Evolutionary conservation across 2,888 invertebrate genomes (phyloP).

Genomic region (Petrolisthes cinctipes): DNA sequence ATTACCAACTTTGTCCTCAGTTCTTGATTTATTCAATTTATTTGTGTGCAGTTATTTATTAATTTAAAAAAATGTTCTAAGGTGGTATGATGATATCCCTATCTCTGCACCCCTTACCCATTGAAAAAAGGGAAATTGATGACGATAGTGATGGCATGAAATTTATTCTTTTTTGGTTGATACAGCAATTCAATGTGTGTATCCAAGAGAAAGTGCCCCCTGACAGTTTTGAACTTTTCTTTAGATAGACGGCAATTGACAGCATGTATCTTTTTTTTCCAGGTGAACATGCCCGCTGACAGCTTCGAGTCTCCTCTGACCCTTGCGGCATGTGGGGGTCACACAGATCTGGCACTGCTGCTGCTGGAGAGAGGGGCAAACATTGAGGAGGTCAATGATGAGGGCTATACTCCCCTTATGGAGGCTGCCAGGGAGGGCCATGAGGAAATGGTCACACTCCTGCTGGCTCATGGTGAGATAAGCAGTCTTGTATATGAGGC

Average conservation of each 20-base stretch:
- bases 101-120: no score
- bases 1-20: no score
- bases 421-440: slow-evolving; percentile 99
- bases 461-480: slow-evolving; percentile 83
- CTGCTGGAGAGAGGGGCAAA: slow-evolving; percentile 97
- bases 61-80: no score
- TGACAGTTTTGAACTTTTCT: neutral
- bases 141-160: no score
- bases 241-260: neutral
- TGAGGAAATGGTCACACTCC: slow-evolving; percentile 95
- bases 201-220: neutral
- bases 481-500: no score
- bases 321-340: slow-evolving; percentile 97
- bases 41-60: no score
- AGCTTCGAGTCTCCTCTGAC: slow-evolving; percentile 99
- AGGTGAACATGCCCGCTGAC: slow-evolving; percentile 98
- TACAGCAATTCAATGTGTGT: neutral
- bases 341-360: slow-evolving; percentile 95
- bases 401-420: slow-evolving; percentile 99
- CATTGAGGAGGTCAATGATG: slow-evolving; percentile 98
- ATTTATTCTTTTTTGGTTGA: neutral
- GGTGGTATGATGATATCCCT: no score
- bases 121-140: no score
- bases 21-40: no score
- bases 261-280: slow-evolving; percentile 44